phyloP scores from a whole-genome alignment of 2,113 vertebrate species.

The human region DNA sequence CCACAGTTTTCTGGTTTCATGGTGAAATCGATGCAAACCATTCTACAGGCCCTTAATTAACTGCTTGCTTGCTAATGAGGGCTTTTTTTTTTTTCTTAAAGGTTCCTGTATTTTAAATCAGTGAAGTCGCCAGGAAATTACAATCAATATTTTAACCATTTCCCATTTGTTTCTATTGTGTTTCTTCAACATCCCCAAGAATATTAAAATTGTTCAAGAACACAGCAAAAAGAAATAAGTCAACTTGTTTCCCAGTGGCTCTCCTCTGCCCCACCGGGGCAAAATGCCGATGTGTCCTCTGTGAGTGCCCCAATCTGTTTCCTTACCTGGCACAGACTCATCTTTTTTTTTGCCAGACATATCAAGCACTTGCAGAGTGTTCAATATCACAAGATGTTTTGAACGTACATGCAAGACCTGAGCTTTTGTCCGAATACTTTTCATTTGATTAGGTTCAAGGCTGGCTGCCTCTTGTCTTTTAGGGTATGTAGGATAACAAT shows the following conservation, averaged over 20 bases:
- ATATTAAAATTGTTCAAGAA: conserved; percentile 71
- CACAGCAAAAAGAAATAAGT: neutral
- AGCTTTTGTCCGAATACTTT: neutral
- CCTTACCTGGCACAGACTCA: neutral
- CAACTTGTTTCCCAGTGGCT: conserved; percentile 32
- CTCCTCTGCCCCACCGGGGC: neutral
- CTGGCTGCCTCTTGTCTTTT: neutral
- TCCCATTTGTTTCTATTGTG: conserved; percentile 61
- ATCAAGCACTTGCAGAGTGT: neutral
- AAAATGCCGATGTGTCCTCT: neutral
- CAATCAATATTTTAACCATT: conserved; percentile 74
- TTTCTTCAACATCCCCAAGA: conserved; percentile 50
- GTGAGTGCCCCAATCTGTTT: neutral
- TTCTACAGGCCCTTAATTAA: conserved; percentile 68
- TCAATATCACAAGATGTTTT: neutral
- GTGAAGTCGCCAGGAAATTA: conserved; percentile 64
- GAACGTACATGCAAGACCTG: neutral
- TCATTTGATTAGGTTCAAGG: neutral
- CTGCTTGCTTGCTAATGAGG: conserved; percentile 64
- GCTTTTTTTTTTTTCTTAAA: conserved; percentile 62
- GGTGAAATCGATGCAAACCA: conserved; percentile 66
- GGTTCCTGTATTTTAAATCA: conserved; percentile 57
- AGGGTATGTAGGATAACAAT: neutral
- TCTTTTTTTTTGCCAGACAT: neutral
- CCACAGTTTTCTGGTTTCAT: conserved; percentile 62